Percentiles rank a stretch among this genome's conserved stretches.
Conservation (phyloP, 2,888 invertebrate species). For the Petrolisthes manimaculis region DNA sequence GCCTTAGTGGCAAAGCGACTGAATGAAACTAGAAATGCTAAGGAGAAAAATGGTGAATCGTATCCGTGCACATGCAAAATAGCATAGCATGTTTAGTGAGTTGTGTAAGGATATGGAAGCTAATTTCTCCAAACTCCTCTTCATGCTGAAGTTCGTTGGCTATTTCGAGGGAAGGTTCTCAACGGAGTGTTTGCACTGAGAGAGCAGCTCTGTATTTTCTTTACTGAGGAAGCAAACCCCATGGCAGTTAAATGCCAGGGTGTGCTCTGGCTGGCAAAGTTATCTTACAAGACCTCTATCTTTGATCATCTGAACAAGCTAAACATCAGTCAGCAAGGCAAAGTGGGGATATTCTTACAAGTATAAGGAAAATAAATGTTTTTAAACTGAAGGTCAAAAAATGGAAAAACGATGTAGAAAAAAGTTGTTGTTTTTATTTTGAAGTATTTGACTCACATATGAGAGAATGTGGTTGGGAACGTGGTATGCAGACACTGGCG, state of each 20-base stretch:
- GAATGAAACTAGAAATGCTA: conserved; percentile 8
- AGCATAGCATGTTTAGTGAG: conserved; percentile 31
- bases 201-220: conserved; percentile 40
- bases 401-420: conserved; percentile 29
- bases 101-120: conserved; percentile 37
- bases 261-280: conserved; percentile 15
- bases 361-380: conserved; percentile 21
- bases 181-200: conserved; percentile 19
- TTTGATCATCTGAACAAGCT: conserved; percentile 30
- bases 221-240: conserved; percentile 47
- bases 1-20: conserved; percentile 19
- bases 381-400: conserved; percentile 34
- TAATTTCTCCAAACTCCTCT: conserved; percentile 34
- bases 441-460: conserved; percentile 10
- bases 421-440: conserved; percentile 22
- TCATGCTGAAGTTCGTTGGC: conserved; percentile 22
- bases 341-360: conserved; percentile 4
- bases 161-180: conserved; percentile 35
- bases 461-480: conserved; percentile 14
- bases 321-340: not conserved
- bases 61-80: conserved; percentile 40
- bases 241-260: conserved; percentile 37
- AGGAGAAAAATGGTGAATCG: conserved; percentile 12
- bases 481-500: conserved; percentile 11
- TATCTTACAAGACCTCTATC: conserved; percentile 15